Percentiles rank a stretch among this genome's conserved stretches.
Evolutionary conservation across 2,797 vertebrate genomes (phyloP).

Genomic region (Pogonophryne albipinna): DNA sequence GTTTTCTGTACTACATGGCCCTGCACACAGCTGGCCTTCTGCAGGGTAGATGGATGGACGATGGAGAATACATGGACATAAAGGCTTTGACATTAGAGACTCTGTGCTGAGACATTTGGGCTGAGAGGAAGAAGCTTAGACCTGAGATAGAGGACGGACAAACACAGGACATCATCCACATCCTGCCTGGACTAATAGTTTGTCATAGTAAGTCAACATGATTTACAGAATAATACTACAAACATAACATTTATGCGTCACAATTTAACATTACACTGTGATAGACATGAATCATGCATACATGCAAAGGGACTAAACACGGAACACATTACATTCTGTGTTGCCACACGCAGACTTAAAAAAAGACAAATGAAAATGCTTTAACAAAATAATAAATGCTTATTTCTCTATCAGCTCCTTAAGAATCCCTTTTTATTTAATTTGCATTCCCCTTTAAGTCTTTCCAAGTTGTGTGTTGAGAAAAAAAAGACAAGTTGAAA

Average conservation of each 20-base stretch:
- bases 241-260: background rate
- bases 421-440: conserved; percentile 51
- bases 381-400: conserved; percentile 31
- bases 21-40: background rate
- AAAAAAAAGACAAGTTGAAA: conserved; percentile 48
- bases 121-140: conserved; percentile 21
- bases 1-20: background rate
- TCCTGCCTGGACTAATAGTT: background rate
- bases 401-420: conserved; percentile 31
- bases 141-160: conserved; percentile 2
- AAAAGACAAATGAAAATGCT: conserved; percentile 30
- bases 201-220: background rate
- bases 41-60: conserved; percentile 1
- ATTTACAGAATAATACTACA: conserved; percentile 6
- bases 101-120: conserved; percentile 22
- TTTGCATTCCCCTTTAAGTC: conserved; percentile 47
- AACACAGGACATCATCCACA: conserved; percentile 4
- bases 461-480: conserved; percentile 34
- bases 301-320: conserved; percentile 7
- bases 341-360: conserved; percentile 29
- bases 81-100: conserved; percentile 51
- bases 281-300: conserved; percentile 10
- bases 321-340: conserved; percentile 19
- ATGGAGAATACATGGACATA: conserved; percentile 40
- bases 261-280: background rate